Base-by-base conservation (phyloP, 2,888 invertebrate species). In the Himalopsyche kuldschensis region DNA sequence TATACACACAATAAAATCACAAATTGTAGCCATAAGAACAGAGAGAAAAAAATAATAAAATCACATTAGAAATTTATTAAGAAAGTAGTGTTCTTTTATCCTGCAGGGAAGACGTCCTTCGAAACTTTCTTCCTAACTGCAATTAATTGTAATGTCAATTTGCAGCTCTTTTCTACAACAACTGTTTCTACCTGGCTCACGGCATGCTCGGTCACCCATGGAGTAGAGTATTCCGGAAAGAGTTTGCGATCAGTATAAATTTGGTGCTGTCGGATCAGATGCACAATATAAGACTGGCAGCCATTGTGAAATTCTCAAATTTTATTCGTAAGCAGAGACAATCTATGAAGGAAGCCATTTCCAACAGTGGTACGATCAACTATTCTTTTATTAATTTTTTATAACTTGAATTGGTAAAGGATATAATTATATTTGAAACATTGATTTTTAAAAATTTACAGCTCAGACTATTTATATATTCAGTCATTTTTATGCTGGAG, bases 161-260 rank as follows among this genome's bases (percentile, higher is more conserved):
- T 88, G 27, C 89, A 92, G 92, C 91, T 27, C 86, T 92, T 82
- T 92, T 91, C 88, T 92, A 92, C 90, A 92, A 92, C 88, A 92
- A 92, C 88, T 91, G 92, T 87, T 91, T 90, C 88, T 92, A 91
- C 87, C 86, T 92, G 69, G 90, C 92, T 0, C 92, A 92, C 78
- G 90, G 91, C 4, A 87, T 92, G n/a, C 87, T 92, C 0, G 92
- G 92, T 0, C 91, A 91, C n/a, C 91, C 92, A 0, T 92, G 92
- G 92, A 89, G 88, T 86, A 88, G 87, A 82, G 88, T 88, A 1
- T 87, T 91, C 48, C 90, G 91, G 0, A 84, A 87, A 0, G 82
- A 86, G 0, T 84, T 90, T 11, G 90, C 91, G 0, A 88, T 90
- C 35, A 88, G 88, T 24, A 88, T 92, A 0, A 88, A 88, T 80